These are phyloP conservation scores for Agrotis exclamationis DNA, from an alignment of 2,888 invertebrate genomes.

Conservation along the genomic window DNA sequence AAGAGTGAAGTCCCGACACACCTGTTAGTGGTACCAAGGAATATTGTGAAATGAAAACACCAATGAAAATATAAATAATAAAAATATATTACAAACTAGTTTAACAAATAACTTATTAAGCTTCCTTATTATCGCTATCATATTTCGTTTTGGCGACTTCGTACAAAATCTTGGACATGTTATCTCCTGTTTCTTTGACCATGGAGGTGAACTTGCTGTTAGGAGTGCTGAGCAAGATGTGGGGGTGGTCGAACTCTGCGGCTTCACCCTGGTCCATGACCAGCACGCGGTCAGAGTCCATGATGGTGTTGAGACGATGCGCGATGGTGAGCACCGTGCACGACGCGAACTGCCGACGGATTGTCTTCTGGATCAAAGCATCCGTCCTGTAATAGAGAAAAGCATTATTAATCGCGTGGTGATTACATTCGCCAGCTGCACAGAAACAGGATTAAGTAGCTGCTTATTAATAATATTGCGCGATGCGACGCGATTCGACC, in stretches of 20 bases:
- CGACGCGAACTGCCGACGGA: slow-evolving; percentile 93
- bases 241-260: slow-evolving; percentile 93
- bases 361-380: slow-evolving; percentile 95
- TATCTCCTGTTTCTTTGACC: slow-evolving; percentile 93
- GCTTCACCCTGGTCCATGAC: slow-evolving; percentile 96
- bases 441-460: background rate
- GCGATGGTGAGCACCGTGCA: slow-evolving; percentile 98
- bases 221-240: slow-evolving; percentile 91
- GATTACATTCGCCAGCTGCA: background rate
- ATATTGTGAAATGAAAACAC: slow-evolving; percentile 12
- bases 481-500: too few species aligned
- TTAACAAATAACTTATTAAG: slow-evolving; percentile 26
- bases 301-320: slow-evolving; percentile 97
- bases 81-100: slow-evolving; percentile 22
- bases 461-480: background rate
- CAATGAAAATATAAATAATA: slow-evolving; percentile 31
- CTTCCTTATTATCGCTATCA: slow-evolving; percentile 67
- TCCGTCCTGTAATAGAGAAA: slow-evolving; percentile 88
- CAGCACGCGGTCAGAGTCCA: slow-evolving; percentile 97
- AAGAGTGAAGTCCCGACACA: too few species aligned
- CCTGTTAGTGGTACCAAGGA: background rate
- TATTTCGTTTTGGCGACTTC: slow-evolving; percentile 83
- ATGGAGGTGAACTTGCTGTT: slow-evolving; percentile 92
- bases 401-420: background rate
- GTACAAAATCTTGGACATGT: slow-evolving; percentile 77